Base-by-base conservation (phyloP, 92 coral and sea anemone genomes). In the Porites rus region DNA sequence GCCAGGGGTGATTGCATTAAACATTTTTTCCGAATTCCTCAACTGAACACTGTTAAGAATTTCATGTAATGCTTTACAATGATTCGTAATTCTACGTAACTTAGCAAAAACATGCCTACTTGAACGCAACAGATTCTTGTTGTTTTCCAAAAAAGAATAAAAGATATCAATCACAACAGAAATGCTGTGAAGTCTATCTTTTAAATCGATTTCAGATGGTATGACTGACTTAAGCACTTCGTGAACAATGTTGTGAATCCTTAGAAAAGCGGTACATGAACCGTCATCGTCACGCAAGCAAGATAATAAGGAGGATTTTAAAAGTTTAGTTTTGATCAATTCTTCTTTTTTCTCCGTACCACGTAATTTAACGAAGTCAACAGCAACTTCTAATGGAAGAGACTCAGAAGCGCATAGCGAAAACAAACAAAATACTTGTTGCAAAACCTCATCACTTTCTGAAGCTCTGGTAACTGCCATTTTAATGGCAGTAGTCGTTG, bases 401-500 rank as follows among this genome's bases (percentile, higher is more conserved):
- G 51, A 13, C 78, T 69, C 84, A 2, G 74, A 65, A 1, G 90
- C 84, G 16, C 76, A 69, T 11, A 25, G 17, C 16, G 79, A 51
- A 10, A 89, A n/a, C 16, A 89, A 90, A 17, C 64, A 67, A 77
- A 90, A 85, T 2, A 76, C 54, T 20, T 74, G 65, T 9, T 59
- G 51, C 69, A 90, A 28, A 21, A 79, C 82, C 58, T 38, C 60
- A 77, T 85, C 78, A 7, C 16, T 79, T 12, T 51, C 77, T 12
- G 51, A 61, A 21, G 53, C 64, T 17, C 66, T 62, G 14, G 72
- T 80, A 50, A 89, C 51, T 54, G 92, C 93, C 28, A 90, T 38
- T 66, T 74, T 69, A 6, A 80, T 74, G 60, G 93, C 90, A 20
- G 56, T 72, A 19, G 89, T 89, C 90, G 66, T 85, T 31, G 85